Evolutionary conservation across 2,113 vertebrate genomes (phyloP), one percentile per base, ranked within the genome.

Genomic region (Rutilus rutilus): DNA sequence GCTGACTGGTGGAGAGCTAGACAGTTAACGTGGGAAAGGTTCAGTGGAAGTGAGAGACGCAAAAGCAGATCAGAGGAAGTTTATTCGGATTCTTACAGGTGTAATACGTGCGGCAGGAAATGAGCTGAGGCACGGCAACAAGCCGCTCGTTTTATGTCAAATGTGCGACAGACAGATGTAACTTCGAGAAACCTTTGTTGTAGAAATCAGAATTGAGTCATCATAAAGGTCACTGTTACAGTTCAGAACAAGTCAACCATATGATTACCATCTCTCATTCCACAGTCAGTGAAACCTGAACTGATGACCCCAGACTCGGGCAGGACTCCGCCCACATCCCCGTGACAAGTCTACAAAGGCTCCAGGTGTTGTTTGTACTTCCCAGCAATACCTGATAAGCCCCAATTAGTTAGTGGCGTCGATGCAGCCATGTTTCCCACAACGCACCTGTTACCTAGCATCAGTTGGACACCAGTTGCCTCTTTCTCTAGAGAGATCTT

Each of bases 311-410:
- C 9, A 77, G 86, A 60, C 79, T 79, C 69, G 69, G 77, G 78
- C 33, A 47, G 75, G 76, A 30, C 27, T 39, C 64, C 57, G 42
- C 86, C 85, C 69, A 76, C 74, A 39, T 60, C 86, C 59, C 71
- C 3, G 82, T 90, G 90, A 91, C 79, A 42, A 82, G 73, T 80
- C 25, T 77, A 94, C 90, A 93, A 93, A 93, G 67, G 92, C 91
- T 88, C 90, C 87, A 90, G 91, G 92, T 92, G 91, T 65, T 90
- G 91, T 89, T 89, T 87, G 85, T 47, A 30, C 52, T 88, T 81
- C 85, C 71, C 87, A 88, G 87, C 90, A 92, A 94, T 92, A 94
- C 93, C 93, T 91, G 92, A 95, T 92, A 95, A 93, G 93, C 89
- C 88, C 89, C 90, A 94, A 94, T 95, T 95, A 94, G 90, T 88